Percentiles rank a stretch among this genome's conserved stretches.
Conservation (phyloP, 2,888 invertebrate species). For the Dasypogon diadema region DNA sequence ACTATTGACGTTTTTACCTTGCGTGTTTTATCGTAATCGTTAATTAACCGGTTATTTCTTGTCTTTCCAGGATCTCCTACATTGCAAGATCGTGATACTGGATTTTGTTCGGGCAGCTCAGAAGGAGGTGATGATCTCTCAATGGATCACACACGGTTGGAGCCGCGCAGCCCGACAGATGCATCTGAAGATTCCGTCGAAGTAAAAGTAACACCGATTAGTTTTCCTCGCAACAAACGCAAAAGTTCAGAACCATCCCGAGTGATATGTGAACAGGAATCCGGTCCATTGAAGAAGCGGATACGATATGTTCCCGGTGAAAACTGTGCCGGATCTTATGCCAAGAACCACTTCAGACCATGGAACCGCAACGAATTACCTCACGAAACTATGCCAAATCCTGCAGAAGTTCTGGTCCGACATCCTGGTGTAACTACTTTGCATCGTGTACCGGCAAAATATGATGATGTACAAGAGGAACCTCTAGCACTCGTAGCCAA, state of each 20-base stretch:
- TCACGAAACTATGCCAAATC: constrained; percentile 69
- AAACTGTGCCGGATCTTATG: not conserved
- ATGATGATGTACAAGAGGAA: constrained; percentile 70
- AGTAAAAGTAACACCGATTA: constrained; percentile 73
- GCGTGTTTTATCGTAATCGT: not conserved
- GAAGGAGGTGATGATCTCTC: constrained; percentile 76
- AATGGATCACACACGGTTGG: constrained; percentile 67
- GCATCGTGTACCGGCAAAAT: constrained; percentile 61
- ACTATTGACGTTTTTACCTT: not conserved
- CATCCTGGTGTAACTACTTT: constrained; percentile 68
- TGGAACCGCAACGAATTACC: constrained; percentile 72
- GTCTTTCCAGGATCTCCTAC: constrained; percentile 65
- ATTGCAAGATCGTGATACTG: constrained; percentile 73
- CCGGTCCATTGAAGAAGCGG: constrained; percentile 79
- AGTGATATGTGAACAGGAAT: constrained; percentile 70
- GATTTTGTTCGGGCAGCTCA: constrained; percentile 77
- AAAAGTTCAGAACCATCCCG: constrained; percentile 78
- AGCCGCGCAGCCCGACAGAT: constrained; percentile 74
- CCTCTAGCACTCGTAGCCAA: constrained; percentile 75
- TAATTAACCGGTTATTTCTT: constrained; percentile 52
- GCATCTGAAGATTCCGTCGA: constrained; percentile 77
- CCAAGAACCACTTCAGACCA: constrained; percentile 73
- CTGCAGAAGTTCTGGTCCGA: constrained; percentile 66
- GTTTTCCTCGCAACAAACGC: constrained; percentile 72
- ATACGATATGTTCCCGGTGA: constrained; percentile 71